Evolutionary conservation across 2,888 invertebrate genomes (phyloP).

Genomic region (Nephrotoma guestfalica): DNA sequence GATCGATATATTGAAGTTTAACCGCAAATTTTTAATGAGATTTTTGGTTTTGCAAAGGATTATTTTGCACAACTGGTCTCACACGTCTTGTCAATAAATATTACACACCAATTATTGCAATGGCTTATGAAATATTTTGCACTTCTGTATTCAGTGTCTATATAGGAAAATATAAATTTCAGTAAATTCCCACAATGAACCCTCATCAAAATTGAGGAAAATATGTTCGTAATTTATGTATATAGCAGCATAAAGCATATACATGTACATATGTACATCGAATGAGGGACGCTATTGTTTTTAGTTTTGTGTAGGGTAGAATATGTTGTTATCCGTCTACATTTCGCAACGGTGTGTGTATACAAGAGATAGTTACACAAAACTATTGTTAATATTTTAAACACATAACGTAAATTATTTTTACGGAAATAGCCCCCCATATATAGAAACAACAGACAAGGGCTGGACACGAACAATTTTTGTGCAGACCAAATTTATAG

Average conservation of each 20-base stretch:
- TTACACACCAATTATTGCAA: background rate
- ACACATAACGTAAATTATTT: background rate
- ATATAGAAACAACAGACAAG: background rate
- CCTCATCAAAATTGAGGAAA: background rate
- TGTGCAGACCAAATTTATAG: background rate
- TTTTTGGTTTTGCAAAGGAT: background rate
- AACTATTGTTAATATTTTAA: background rate
- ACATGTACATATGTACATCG: background rate
- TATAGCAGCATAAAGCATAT: background rate
- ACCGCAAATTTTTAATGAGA: background rate
- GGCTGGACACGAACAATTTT: no score
- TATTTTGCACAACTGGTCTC: background rate
- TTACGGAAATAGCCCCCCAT: background rate
- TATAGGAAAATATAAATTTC: background rate
- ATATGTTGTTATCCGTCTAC: background rate
- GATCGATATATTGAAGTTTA: background rate
- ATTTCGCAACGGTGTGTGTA: background rate
- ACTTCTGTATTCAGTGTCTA: background rate
- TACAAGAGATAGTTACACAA: background rate
- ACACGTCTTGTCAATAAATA: background rate
- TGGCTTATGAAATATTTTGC: background rate
- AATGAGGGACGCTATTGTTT: background rate
- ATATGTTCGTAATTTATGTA: background rate
- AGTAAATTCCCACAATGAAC: background rate
- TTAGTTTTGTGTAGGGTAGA: background rate